These are phyloP conservation scores for Apeltes quadracus DNA, from an alignment of 2,113 vertebrate genomes.

Conservation along the genomic window DNA sequence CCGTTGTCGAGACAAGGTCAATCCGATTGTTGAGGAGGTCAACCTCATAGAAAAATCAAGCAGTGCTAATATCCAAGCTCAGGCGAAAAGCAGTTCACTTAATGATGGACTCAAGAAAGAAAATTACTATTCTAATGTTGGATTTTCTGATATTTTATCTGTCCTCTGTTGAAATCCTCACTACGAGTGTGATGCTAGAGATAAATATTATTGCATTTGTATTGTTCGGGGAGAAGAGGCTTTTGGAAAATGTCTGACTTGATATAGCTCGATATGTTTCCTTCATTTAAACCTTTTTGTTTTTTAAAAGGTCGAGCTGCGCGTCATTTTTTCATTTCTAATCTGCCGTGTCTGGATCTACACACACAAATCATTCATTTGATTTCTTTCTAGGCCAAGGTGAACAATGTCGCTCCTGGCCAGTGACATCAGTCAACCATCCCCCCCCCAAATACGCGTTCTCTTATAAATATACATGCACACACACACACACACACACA, in stretches of 20 bases:
- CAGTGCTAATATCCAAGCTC: slow-evolving; percentile 42
- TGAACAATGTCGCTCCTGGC: slow-evolving; percentile 52
- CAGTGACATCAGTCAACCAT: slow-evolving; percentile 56
- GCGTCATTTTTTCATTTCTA: not conserved
- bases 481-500: slow-evolving; percentile 43
- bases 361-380: not conserved
- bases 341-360: not conserved
- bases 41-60: slow-evolving; percentile 61
- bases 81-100: slow-evolving; percentile 7
- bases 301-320: not conserved
- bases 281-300: not conserved
- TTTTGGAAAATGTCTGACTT: slow-evolving; percentile 1
- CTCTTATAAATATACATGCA: slow-evolving; percentile 71
- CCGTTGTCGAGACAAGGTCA: slow-evolving; percentile 69
- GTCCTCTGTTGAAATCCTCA: not conserved
- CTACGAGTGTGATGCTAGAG: not conserved
- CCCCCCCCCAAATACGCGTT: slow-evolving; percentile 57
- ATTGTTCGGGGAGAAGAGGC: not conserved
- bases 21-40: slow-evolving; percentile 71
- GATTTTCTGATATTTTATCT: slow-evolving; percentile 16
- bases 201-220: not conserved
- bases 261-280: not conserved
- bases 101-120: slow-evolving; percentile 14
- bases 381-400: slow-evolving; percentile 46
- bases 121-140: slow-evolving; percentile 11